Conservation (phyloP, 1,140 invertebrate genomes). For the Drosophila subobscura region DNA sequence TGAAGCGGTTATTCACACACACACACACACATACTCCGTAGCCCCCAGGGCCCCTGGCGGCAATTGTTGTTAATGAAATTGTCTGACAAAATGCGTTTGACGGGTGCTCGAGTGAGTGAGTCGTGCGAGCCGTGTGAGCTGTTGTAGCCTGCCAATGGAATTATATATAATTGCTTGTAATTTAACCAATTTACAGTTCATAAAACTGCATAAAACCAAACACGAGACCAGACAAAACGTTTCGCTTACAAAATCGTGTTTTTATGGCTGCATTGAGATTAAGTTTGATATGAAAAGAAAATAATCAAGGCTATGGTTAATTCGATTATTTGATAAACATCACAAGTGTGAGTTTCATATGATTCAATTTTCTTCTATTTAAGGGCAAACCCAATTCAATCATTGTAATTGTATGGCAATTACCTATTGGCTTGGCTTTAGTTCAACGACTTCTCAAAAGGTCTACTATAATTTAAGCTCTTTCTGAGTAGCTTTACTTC, state of each 20-base stretch:
- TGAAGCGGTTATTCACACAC: conserved; percentile 40
- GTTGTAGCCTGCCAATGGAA: conserved; percentile 55
- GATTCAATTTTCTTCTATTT: conserved; percentile 33
- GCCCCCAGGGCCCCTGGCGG: conserved; percentile 16
- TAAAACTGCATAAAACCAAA: conserved; percentile 48
- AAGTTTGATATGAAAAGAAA: neutral
- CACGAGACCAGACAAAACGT: conserved; percentile 38
- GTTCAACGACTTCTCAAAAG: no score
- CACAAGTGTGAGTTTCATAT: conserved; percentile 16
- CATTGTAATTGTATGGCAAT: conserved; percentile 29
- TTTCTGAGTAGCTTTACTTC: no score
- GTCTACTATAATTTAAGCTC: no score
- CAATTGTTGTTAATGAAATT: conserved; percentile 75
- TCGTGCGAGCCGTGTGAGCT: conserved; percentile 25
- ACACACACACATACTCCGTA: neutral
- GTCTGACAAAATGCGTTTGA: conserved; percentile 63
- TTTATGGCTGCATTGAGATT: conserved; percentile 19
- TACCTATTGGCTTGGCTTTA: no score
- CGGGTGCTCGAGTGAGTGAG: conserved; percentile 38
- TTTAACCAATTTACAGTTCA: conserved; percentile 72
- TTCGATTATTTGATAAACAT: conserved; percentile 5
- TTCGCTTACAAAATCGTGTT: conserved; percentile 41
- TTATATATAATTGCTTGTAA: conserved; percentile 72
- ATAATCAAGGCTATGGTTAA: conserved; percentile 7
- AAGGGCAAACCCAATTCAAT: conserved; percentile 14